Base-by-base conservation (phyloP, 2,797 vertebrate genomes). In the Odontamblyopus lacepedii region DNA sequence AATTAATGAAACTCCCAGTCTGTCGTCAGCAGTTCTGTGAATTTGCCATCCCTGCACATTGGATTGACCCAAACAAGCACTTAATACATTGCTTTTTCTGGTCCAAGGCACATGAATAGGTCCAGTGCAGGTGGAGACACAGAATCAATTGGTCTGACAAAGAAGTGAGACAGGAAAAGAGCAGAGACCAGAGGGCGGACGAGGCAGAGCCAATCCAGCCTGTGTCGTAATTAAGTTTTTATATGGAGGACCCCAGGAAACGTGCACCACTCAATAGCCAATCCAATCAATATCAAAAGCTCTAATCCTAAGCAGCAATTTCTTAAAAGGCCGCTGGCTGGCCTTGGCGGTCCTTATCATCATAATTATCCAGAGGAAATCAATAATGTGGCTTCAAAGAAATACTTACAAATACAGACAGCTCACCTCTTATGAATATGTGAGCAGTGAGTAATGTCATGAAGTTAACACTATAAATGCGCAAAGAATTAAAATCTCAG, bases 21-120 rank as follows among this genome's bases (percentile, higher is more conserved):
- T 73, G 81, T 78, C 89, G 92, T 94, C 93, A 93, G 93, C 92
- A 93, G 83, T 92, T 91, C 23, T 85, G 86, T 57, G 73, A 94
- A 93, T 94, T 87, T 91, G 91, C 91, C 89, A 91, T 93, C 88
- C 85, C 84, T 90, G 91, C 92, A 93, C 90, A 91, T 92, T 93
- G 90, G 85, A 94, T 92, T 92, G 92, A 92, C 93, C 90, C 88
- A 93, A 94, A 93, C 91, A 92, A 93, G 90, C 91, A 91, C 91
- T 91, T 94, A 92, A 94, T 93, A 89, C 88, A 92, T 93, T 93
- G 87, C 88, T 83, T 88, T 83, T 88, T 91, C 85, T 88, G 87
- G 79, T 90, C 80, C 19, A 69, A 84, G 70, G 84, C 77, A 50
- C 77, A 82, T 30, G 3, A 75, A 76, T 69, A 30, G 79, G 77